Evolutionary conservation across 1,140 invertebrate species (phyloP).

Genomic region (Drosophila saltans): DNA sequence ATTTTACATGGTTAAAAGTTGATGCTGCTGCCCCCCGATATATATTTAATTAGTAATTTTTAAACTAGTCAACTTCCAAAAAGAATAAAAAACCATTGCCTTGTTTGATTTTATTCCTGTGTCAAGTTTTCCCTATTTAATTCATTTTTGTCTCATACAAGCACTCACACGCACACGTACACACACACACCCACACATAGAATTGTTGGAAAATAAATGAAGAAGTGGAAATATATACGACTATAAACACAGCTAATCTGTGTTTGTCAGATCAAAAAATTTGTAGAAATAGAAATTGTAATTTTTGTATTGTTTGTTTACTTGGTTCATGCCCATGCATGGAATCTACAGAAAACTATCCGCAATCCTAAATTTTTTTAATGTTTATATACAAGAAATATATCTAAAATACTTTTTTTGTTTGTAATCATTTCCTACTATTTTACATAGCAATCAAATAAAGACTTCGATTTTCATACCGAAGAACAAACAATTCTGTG

Average conservation of each 20-base stretch:
- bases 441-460: slow-evolving; percentile 7
- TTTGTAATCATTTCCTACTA: slow-evolving; percentile 1
- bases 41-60: slow-evolving; percentile 3
- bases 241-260: slow-evolving; percentile 46
- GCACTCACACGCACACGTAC: background rate
- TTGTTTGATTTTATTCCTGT: slow-evolving; percentile 10
- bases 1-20: slow-evolving; percentile 19
- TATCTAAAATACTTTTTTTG: slow-evolving; percentile 13
- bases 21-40: slow-evolving; percentile 6
- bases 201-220: slow-evolving; percentile 8
- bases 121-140: background rate
- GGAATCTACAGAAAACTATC: slow-evolving; percentile 34
- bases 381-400: slow-evolving; percentile 37
- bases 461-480: slow-evolving; percentile 2
- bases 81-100: slow-evolving; percentile 1
- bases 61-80: background rate
- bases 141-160: slow-evolving; percentile 32
- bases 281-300: slow-evolving; percentile 36
- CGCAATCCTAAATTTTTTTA: slow-evolving; percentile 11
- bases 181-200: background rate
- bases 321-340: slow-evolving; percentile 50
- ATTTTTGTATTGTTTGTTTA: background rate
- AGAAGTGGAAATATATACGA: background rate
- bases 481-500: slow-evolving; percentile 11
- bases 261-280: slow-evolving; percentile 24